Evolutionary conservation across 1,140 invertebrate species (phyloP).

Genomic region (Melanaphis sacchari): DNA sequence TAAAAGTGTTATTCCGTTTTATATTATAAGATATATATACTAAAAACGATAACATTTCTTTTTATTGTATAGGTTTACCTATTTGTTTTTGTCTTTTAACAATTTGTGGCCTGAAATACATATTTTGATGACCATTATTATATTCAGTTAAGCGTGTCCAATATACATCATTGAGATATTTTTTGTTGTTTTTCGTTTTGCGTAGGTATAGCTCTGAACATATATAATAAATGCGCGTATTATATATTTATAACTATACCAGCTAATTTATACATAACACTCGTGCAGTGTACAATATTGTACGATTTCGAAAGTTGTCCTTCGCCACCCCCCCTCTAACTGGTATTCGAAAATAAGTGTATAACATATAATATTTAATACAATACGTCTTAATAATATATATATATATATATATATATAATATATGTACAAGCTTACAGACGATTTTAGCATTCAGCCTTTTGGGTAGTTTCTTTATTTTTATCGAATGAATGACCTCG

Average conservation of each 20-base stretch:
- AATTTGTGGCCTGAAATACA: neutral
- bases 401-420: neutral
- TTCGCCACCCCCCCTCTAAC: neutral
- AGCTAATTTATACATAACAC: neutral
- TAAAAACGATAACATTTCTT: no score
- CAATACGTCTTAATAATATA: neutral
- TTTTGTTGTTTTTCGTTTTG: neutral
- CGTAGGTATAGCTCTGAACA: neutral
- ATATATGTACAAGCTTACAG: neutral
- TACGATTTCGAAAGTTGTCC: constrained; percentile 42
- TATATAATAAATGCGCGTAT: neutral
- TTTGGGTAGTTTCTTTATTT: constrained; percentile 35
- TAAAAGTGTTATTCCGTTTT: no score
- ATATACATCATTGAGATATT: neutral
- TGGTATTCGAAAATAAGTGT: neutral
- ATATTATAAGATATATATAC: no score
- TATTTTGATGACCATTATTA: neutral
- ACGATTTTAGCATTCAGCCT: neutral
- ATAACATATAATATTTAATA: constrained; percentile 14
- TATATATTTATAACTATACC: neutral
- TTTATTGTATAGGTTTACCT: no score
- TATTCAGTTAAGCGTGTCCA: neutral
- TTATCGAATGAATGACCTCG: constrained; percentile 32
- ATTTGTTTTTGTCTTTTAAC: neutral
- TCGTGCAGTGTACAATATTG: neutral